Percentiles rank a stretch among this genome's conserved stretches.
Evolutionary conservation across 2,113 vertebrate species (phyloP).

Genomic region (Todiramphus saurophagus): DNA sequence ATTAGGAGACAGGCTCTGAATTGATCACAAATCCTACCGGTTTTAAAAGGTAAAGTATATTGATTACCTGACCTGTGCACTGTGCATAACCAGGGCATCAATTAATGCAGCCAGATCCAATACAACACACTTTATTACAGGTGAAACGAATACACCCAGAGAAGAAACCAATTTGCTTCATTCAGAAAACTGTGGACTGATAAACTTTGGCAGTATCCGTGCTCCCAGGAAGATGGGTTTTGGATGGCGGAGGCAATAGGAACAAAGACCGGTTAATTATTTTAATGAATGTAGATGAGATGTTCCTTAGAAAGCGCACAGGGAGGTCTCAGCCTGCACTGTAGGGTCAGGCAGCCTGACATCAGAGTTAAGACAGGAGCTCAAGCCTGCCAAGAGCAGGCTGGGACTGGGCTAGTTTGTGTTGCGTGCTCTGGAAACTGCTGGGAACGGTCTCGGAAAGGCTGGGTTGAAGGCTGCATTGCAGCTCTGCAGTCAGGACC

Average conservation of each 20-base stretch:
- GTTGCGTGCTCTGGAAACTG: neutral
- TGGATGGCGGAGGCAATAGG: neutral
- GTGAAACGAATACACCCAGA: neutral
- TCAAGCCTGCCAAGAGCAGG: neutral
- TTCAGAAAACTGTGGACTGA: neutral
- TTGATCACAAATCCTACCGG: neutral
- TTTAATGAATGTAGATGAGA: neutral
- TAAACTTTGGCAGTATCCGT: neutral
- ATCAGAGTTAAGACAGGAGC: neutral
- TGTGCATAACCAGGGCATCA: neutral
- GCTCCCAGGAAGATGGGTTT: neutral
- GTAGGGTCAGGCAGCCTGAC: neutral
- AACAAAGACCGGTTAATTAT: neutral
- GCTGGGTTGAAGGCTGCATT: neutral
- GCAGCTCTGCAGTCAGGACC: neutral
- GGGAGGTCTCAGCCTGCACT: neutral
- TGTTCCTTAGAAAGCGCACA: neutral
- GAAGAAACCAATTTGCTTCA: neutral
- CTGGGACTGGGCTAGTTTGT: neutral
- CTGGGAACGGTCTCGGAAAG: neutral
- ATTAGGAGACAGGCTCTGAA: neutral
- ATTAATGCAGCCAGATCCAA: constrained; percentile 8
- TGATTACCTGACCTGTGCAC: constrained; percentile 21
- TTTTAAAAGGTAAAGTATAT: neutral
- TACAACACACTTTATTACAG: neutral